These are phyloP conservation scores for Selene dorsalis DNA, from an alignment of 2,797 vertebrate genomes.

Conservation along the genomic window DNA sequence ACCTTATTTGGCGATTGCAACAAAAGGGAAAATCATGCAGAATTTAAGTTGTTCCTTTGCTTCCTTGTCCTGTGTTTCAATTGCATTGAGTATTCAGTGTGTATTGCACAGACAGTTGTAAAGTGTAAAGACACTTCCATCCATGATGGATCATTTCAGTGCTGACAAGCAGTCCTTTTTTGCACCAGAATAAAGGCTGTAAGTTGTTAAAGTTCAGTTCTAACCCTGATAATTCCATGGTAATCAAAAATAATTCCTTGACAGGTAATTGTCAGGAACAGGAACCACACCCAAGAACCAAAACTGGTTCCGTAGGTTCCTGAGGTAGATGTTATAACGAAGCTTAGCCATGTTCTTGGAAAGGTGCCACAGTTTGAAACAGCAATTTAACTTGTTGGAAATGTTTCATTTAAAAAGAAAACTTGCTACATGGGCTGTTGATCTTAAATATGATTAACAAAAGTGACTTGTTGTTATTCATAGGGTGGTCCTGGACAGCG, in stretches of 20 bases:
- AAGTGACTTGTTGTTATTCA: constrained; percentile 1
- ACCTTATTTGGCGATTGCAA: not conserved
- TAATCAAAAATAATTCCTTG: not conserved
- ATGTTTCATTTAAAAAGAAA: not conserved
- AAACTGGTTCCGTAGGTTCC: not conserved
- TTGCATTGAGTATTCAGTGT: not conserved
- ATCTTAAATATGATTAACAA: not conserved
- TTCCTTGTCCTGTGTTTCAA: not conserved
- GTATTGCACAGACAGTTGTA: too few species aligned
- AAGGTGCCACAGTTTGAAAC: not conserved
- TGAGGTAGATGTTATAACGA: not conserved
- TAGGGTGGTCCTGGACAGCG: constrained; percentile 94
- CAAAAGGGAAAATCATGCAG: not conserved
- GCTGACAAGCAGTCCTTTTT: not conserved
- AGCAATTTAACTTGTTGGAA: not conserved
- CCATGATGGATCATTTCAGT: not conserved
- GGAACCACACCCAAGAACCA: not conserved
- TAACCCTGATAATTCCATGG: not conserved
- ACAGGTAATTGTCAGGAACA: not conserved
- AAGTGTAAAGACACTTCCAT: not conserved
- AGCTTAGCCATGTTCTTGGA: not conserved
- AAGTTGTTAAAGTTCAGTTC: too few species aligned
- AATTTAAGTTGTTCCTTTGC: not conserved
- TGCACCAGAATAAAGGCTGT: not conserved
- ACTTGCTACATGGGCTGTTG: not conserved